Percentiles rank a stretch among this genome's conserved stretches.
phyloP scores from a whole-genome alignment of 2,888 invertebrate genomes.

The Aproaerema taeniolella region DNA sequence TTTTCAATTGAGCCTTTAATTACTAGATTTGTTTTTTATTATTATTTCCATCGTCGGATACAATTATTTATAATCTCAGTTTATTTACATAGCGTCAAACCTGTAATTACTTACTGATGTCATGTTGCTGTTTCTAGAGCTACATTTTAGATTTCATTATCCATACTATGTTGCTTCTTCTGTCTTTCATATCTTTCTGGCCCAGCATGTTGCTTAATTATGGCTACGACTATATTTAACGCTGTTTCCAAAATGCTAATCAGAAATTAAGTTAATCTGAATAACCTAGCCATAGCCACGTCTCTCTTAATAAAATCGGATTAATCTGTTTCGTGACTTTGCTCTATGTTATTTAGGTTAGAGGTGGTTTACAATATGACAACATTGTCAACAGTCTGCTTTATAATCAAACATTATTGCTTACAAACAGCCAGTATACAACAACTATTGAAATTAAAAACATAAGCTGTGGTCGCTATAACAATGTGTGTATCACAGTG shows the following conservation, averaged over 20 bases:
- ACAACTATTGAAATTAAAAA: slow-evolving; percentile 37
- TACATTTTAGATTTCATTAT: no score
- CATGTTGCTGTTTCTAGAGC: no score
- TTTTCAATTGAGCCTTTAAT: slow-evolving; percentile 18
- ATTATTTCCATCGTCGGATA: no score
- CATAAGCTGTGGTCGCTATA: slow-evolving; percentile 24
- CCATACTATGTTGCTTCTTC: no score
- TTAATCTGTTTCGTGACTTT: slow-evolving; percentile 33
- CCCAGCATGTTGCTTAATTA: no score
- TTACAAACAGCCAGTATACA: slow-evolving; percentile 28
- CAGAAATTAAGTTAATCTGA: slow-evolving; percentile 25
- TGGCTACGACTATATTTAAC: no score
- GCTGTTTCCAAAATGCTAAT: slow-evolving; percentile 12
- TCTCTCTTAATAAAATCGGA: slow-evolving; percentile 30
- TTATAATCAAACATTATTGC: slow-evolving; percentile 29
- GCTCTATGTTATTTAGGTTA: slow-evolving; percentile 30
- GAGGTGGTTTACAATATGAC: slow-evolving; percentile 30
- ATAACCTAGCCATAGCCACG: slow-evolving; percentile 27
- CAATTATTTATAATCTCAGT: no score
- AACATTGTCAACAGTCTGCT: slow-evolving; percentile 27
- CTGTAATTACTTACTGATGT: no score
- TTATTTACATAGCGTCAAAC: no score
- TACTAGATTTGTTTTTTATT: slow-evolving; percentile 11
- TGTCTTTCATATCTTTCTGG: no score
- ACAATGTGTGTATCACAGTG: slow-evolving; percentile 28